A percentile compares a stretch with the other conserved stretches of the same genome.
Conservation (phyloP, 2,888 invertebrate species). For the Trachelus stipa region DNA sequence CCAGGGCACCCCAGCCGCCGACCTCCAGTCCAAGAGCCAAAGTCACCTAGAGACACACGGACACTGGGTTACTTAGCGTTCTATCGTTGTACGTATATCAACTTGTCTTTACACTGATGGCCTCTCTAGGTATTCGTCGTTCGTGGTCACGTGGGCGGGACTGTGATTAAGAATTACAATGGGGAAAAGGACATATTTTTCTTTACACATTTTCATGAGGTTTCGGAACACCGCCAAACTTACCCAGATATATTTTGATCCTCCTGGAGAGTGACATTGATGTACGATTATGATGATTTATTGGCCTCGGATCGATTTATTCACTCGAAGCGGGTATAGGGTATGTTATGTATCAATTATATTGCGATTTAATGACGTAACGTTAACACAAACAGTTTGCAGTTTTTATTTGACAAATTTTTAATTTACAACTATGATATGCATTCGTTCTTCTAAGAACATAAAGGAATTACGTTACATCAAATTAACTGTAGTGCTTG, state of each 20-base stretch:
- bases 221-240: not conserved
- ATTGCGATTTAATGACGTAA: not conserved
- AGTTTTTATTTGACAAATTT: slow-evolving; percentile 86
- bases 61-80: not conserved
- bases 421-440: slow-evolving; percentile 93
- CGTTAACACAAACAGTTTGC: slow-evolving; percentile 69
- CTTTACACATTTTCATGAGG: not conserved
- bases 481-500: slow-evolving; percentile 36
- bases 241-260: not conserved
- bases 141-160: not conserved
- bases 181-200: not conserved
- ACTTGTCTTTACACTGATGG: not conserved
- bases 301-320: not conserved
- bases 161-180: not conserved
- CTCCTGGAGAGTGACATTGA: not conserved
- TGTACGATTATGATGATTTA: not conserved
- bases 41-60: slow-evolving; percentile 54
- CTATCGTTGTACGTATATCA: not conserved
- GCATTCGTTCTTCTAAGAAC: slow-evolving; percentile 84
- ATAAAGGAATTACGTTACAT: slow-evolving; percentile 47
- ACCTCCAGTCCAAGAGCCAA: slow-evolving; percentile 64
- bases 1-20: slow-evolving; percentile 67
- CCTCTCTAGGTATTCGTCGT: not conserved
- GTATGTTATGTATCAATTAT: not conserved
- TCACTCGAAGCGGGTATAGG: not conserved